Evolutionary conservation across 1,140 invertebrate species (phyloP).

Genomic region (Physella acuta): DNA sequence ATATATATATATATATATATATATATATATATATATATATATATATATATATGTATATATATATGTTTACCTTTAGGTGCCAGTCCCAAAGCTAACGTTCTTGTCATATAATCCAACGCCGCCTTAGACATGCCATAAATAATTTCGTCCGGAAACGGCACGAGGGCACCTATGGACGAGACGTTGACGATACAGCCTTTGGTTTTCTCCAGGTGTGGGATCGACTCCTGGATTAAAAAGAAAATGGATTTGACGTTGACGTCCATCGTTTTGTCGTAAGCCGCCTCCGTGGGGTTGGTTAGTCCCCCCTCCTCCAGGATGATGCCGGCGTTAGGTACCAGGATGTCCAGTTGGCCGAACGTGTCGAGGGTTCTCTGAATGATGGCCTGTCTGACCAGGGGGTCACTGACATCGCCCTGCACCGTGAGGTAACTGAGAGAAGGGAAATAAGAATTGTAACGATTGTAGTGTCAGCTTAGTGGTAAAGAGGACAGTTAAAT

Average conservation of each 20-base stretch:
- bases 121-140: neutral
- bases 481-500: no score
- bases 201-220: slow-evolving; percentile 5
- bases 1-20: neutral
- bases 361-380: neutral
- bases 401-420: slow-evolving; percentile 1
- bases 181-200: slow-evolving; percentile 6
- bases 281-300: neutral
- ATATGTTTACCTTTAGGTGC: neutral
- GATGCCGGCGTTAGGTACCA: neutral
- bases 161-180: neutral
- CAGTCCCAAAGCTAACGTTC: slow-evolving; percentile 1
- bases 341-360: slow-evolving; percentile 1
- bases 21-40: neutral
- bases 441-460: no score
- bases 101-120: neutral
- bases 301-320: neutral
- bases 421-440: neutral
- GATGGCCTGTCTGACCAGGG: neutral
- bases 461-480: no score
- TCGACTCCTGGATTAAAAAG: neutral
- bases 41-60: neutral
- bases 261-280: neutral
- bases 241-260: slow-evolving; percentile 8
- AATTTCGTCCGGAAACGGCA: neutral